A percentile compares a stretch with the other conserved stretches of the same genome.
These are phyloP conservation scores for Drosophila carrolli DNA, from an alignment of 1,140 invertebrate genomes.

Conservation along the genomic window DNA sequence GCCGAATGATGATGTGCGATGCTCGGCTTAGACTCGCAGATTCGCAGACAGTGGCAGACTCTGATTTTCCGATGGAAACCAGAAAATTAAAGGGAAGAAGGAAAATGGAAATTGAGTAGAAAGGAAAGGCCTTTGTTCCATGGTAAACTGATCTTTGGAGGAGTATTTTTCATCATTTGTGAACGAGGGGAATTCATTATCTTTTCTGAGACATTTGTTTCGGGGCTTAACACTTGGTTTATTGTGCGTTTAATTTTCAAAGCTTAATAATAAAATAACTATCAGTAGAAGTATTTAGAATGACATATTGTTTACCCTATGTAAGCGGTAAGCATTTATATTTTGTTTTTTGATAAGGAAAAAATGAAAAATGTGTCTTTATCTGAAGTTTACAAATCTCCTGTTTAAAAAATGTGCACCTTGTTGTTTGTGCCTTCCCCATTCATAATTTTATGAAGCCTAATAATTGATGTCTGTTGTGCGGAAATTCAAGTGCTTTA, in stretches of 20 bases:
- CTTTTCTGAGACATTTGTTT: background rate
- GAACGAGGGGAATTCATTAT: background rate
- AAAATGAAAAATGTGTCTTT: background rate
- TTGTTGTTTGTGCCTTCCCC: constrained; percentile 22
- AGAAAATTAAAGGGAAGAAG: background rate
- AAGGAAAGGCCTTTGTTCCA: background rate
- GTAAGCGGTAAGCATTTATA: no score
- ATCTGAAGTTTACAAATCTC: background rate
- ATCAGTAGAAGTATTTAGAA: background rate
- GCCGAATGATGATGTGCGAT: constrained; percentile 41
- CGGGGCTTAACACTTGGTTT: background rate
- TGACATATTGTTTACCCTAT: no score
- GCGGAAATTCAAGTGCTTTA: constrained; percentile 61
- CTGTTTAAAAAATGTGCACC: constrained; percentile 1
- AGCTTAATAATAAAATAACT: constrained; percentile 1
- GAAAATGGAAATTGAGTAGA: background rate
- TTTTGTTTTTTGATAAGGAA: background rate
- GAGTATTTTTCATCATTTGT: constrained; percentile 8
- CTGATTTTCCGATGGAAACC: constrained; percentile 21
- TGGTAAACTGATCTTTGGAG: constrained; percentile 17
- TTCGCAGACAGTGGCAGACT: constrained; percentile 21
- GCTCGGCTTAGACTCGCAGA: constrained; percentile 27
- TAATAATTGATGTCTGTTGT: constrained; percentile 70
- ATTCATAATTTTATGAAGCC: constrained; percentile 65
- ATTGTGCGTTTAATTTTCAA: background rate